phyloP scores from a whole-genome alignment of 2,888 invertebrate genomes.

The Melieria crassipennis region DNA sequence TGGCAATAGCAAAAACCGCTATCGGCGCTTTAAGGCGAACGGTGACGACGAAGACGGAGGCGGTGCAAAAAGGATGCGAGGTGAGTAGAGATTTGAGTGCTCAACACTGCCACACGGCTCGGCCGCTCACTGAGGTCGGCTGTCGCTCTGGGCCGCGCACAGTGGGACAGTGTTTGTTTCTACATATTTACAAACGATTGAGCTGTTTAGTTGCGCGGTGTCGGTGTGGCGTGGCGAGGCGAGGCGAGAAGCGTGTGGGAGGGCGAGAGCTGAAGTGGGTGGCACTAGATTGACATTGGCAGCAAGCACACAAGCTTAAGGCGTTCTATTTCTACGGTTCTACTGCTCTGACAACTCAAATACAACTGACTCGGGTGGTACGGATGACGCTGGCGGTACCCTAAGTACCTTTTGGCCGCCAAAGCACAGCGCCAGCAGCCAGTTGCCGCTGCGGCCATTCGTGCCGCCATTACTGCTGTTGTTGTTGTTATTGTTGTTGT shows the following conservation, averaged over 20 bases:
- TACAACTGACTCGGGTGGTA: constrained; percentile 67
- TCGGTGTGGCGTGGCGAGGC: neutral
- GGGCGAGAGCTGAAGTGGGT: constrained; percentile 1
- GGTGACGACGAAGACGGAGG: too few relatives aligned
- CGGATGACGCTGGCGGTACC: constrained; percentile 64
- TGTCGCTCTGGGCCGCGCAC: too few relatives aligned
- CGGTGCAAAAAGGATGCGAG: too few relatives aligned
- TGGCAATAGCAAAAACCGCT: too few relatives aligned
- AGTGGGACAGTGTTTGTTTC: too few relatives aligned
- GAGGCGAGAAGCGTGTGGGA: neutral
- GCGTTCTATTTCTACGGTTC: constrained; percentile 41
- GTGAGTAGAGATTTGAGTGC: too few relatives aligned
- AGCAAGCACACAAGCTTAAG: constrained; percentile 1
- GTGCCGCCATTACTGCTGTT: constrained; percentile 27
- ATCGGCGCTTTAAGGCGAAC: too few relatives aligned
- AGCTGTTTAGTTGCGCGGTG: neutral
- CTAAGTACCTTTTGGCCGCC: constrained; percentile 65
- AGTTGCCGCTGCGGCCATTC: constrained; percentile 48
- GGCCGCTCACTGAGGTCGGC: too few relatives aligned
- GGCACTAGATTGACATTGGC: too few relatives aligned
- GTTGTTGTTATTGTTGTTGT: constrained; percentile 42
- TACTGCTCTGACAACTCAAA: constrained; percentile 67
- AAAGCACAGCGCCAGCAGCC: constrained; percentile 62
- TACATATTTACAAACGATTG: too few relatives aligned
- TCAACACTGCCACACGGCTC: too few relatives aligned